phyloP scores from a whole-genome alignment of 2,797 vertebrate genomes.

The Paramormyrops hopkinsi region DNA sequence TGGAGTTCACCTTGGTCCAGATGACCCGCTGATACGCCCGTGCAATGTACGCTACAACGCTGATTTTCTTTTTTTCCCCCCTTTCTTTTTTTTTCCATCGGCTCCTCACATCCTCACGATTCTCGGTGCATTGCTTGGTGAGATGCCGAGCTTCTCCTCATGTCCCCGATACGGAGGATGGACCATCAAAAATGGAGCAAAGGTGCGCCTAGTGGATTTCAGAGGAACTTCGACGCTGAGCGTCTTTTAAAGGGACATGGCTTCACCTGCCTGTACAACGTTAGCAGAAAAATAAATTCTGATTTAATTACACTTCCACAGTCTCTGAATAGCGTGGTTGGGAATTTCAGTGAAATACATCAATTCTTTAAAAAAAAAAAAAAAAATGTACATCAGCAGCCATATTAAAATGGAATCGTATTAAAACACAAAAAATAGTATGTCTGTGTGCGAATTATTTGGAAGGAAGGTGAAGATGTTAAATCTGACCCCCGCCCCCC shows the following conservation, averaged over 20 bases:
- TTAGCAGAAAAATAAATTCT: not conserved
- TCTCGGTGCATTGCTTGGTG: conserved; percentile 69
- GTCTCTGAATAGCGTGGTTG: not conserved
- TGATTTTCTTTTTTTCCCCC: conserved; percentile 29
- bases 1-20: conserved; percentile 56
- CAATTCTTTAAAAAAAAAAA: not conserved
- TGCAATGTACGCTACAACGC: conserved; percentile 38
- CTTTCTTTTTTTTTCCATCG: conserved; percentile 36
- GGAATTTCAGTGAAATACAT: not conserved
- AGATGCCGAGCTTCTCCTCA: conserved; percentile 70
- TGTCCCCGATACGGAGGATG: conserved; percentile 60
- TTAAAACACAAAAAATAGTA: not conserved
- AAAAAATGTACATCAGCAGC: not conserved
- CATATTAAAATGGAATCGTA: not conserved
- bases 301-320: not conserved
- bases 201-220: conserved; percentile 77
- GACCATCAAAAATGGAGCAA: conserved; percentile 81
- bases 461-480: not conserved
- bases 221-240: conserved; percentile 50
- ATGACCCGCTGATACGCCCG: conserved; percentile 50
- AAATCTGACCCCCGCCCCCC: not conserved
- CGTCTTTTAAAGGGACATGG: conserved; percentile 54
- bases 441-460: not conserved
- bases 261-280: not conserved
- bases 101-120: conserved; percentile 70